phyloP scores from a whole-genome alignment of 1,140 invertebrate species.

The Scylla paramamosain region DNA sequence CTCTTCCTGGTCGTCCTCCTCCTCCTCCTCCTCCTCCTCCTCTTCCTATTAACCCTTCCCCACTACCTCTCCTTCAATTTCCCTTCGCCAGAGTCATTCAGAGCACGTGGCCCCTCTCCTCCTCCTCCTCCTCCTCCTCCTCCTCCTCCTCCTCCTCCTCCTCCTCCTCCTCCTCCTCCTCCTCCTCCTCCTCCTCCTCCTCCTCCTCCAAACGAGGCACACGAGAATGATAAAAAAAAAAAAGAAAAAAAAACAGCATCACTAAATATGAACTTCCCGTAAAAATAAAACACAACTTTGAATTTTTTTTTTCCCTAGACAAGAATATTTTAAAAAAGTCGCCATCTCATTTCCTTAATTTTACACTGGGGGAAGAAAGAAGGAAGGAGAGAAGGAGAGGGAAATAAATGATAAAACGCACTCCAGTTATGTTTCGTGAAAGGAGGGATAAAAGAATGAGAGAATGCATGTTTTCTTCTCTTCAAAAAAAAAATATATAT shows the following conservation, averaged over 20 bases:
- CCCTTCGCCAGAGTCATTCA: not conserved
- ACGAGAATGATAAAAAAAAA: too few relatives aligned
- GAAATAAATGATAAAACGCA: not conserved
- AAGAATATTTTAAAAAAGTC: too few relatives aligned
- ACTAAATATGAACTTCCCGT: too few relatives aligned
- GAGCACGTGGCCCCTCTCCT: not conserved
- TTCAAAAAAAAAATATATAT: too few relatives aligned
- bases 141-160: slow-evolving; percentile 17
- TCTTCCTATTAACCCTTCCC: not conserved
- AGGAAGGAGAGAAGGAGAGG: not conserved
- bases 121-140: slow-evolving; percentile 16
- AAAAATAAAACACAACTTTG: too few relatives aligned
- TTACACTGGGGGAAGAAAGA: not conserved
- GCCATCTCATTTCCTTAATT: too few relatives aligned
- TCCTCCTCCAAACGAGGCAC: too few relatives aligned
- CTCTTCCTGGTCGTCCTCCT: not conserved
- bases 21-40: slow-evolving; percentile 12
- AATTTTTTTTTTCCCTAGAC: too few relatives aligned
- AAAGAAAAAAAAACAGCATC: too few relatives aligned
- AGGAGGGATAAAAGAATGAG: too few relatives aligned
- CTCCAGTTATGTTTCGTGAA: too few relatives aligned
- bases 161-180: slow-evolving; percentile 15
- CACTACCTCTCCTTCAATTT: not conserved
- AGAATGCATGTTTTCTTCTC: too few relatives aligned
- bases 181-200: not conserved